Conservation (phyloP, 2,113 vertebrate genomes). For the Aepyceros melampus region DNA sequence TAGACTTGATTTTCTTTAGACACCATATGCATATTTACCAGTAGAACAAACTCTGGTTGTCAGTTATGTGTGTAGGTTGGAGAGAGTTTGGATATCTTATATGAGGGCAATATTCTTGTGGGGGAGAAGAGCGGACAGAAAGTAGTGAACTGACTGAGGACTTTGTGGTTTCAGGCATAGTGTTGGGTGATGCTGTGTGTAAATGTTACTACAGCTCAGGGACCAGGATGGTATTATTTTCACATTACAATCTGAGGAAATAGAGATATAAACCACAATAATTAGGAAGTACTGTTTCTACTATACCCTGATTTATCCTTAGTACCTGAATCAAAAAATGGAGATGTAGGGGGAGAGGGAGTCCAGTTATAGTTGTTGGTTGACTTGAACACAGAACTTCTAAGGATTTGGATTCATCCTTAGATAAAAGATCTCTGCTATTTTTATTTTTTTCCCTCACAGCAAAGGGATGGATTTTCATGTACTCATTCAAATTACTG, state of each 20-base stretch:
- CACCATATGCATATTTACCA: not conserved
- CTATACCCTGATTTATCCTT: not conserved
- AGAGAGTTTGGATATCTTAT: not conserved
- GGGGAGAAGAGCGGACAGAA: not conserved
- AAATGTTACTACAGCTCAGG: not conserved
- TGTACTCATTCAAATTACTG: not conserved
- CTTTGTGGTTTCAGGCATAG: not conserved
- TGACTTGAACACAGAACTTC: not conserved
- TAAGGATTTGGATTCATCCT: not conserved
- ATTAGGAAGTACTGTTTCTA: not conserved
- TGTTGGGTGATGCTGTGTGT: not conserved
- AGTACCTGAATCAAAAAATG: not conserved
- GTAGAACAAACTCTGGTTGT: conserved; percentile 1
- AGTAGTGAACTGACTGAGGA: not conserved
- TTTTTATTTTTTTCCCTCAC: not conserved
- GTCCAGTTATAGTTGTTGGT: not conserved
- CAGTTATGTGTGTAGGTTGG: not conserved
- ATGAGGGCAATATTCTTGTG: not conserved
- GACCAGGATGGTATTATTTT: not conserved
- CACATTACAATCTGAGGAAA: not conserved
- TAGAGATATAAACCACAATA: not conserved
- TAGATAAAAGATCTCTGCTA: conserved; percentile 8
- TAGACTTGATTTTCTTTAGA: conserved; percentile 40
- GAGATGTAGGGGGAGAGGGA: not conserved
- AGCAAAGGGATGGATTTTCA: not conserved